Conservation (phyloP, 2,113 vertebrate species). For the Herpailurus yagouaroundi region DNA sequence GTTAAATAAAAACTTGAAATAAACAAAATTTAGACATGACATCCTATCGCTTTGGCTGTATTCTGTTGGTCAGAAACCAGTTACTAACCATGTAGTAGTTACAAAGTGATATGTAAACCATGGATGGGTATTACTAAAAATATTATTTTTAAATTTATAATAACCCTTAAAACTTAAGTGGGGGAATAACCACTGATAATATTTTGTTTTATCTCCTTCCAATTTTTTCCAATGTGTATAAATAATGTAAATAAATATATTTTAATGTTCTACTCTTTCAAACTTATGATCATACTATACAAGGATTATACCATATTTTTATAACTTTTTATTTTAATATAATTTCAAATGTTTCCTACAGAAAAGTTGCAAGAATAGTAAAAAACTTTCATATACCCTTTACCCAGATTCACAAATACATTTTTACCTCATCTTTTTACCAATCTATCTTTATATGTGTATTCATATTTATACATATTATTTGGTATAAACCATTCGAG, state of each 20-base stretch:
- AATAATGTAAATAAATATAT: background rate
- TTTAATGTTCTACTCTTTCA: background rate
- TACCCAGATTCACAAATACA: background rate
- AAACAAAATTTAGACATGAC: background rate
- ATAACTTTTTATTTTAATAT: slow-evolving; percentile 7
- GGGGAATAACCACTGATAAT: background rate
- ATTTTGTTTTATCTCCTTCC: slow-evolving; percentile 1
- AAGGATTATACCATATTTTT: background rate
- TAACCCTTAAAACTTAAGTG: background rate
- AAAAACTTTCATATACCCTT: background rate
- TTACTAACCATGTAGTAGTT: background rate
- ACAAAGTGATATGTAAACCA: background rate
- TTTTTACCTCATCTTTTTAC: background rate
- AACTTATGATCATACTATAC: background rate
- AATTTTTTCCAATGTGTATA: background rate
- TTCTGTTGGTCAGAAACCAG: background rate
- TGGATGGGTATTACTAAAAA: background rate
- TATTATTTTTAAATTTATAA: background rate
- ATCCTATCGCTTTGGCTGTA: background rate
- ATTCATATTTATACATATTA: background rate
- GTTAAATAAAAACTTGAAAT: background rate
- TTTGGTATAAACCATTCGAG: background rate
- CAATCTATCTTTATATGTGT: background rate
- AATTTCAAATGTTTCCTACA: slow-evolving; percentile 19
- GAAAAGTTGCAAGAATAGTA: background rate